Evolutionary conservation across 1,140 invertebrate genomes (phyloP).

Genomic region (Drosophila baimaii): DNA sequence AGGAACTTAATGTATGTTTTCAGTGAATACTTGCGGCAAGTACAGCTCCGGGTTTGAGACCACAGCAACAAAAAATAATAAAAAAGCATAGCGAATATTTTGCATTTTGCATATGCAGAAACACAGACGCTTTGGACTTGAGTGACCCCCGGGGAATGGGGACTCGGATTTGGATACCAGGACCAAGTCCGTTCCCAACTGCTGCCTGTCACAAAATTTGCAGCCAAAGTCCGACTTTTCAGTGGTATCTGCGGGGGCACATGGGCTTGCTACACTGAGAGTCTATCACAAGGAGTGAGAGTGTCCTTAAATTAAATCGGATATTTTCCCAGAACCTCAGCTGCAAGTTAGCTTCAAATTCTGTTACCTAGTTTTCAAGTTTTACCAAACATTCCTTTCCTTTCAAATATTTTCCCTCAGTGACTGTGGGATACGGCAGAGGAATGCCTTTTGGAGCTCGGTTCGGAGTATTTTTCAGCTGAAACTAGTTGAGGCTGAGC

Average conservation of each 20-base stretch:
- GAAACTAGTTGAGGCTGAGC: conserved; percentile 29
- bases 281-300: neutral
- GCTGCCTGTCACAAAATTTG: conserved; percentile 63
- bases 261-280: conserved; percentile 18
- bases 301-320: neutral
- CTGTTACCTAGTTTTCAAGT: neutral
- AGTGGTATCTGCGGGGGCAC: conserved; percentile 36
- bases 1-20: conserved; percentile 7
- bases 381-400: neutral
- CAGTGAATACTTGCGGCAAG: conserved; percentile 10
- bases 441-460: conserved; percentile 21
- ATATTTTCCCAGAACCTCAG: no score
- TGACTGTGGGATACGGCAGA: neutral
- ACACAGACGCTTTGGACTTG: conserved; percentile 51
- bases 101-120: conserved; percentile 61
- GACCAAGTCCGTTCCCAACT: conserved; percentile 35
- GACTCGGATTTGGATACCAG: conserved; percentile 28
- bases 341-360: neutral
- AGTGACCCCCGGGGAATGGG: conserved; percentile 47
- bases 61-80: conserved; percentile 23
- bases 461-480: conserved; percentile 29
- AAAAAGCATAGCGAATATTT: conserved; percentile 39
- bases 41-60: conserved; percentile 4
- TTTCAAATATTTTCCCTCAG: conserved; percentile 5
- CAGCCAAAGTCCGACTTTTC: conserved; percentile 47